These are phyloP conservation scores for Heliconius hewitsoni DNA, from an alignment of 1,140 invertebrate species.

Conservation along the genomic window DNA sequence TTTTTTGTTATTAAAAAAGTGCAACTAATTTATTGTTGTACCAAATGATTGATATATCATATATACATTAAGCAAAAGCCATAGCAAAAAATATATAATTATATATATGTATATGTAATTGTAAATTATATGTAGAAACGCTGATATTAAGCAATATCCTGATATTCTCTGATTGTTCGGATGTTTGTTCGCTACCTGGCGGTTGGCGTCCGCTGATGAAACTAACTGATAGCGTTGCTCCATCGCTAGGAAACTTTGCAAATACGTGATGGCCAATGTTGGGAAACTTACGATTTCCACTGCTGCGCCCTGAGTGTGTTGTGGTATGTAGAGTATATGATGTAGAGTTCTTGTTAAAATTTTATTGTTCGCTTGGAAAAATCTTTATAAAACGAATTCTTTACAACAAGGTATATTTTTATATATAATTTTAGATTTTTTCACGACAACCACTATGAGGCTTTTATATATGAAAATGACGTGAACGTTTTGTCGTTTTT, in stretches of 20 bases:
- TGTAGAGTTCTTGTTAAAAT: neutral
- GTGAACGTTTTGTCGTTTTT: too few species aligned
- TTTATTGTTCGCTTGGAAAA: neutral
- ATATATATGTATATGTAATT: neutral
- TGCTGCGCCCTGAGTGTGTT: conserved; percentile 13
- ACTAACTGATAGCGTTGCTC: conserved; percentile 65
- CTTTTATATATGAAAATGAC: too few species aligned
- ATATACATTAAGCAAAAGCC: neutral
- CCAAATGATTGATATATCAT: too few species aligned
- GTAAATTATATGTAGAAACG: neutral
- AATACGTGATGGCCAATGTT: conserved; percentile 36
- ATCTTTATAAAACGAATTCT: neutral
- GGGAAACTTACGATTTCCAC: conserved; percentile 25
- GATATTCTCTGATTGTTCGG: conserved; percentile 22
- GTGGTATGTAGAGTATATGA: too few species aligned
- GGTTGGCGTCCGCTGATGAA: conserved; percentile 59
- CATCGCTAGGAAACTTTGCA: conserved; percentile 42
- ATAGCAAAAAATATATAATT: neutral
- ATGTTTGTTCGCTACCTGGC: conserved; percentile 44
- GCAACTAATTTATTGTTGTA: too few species aligned
- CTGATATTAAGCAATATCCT: conserved; percentile 2
- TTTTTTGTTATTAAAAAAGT: too few species aligned
- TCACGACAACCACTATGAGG: too few species aligned
- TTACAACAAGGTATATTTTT: too few species aligned
- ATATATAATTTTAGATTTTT: too few species aligned